A percentile compares a stretch with the other conserved stretches of the same genome.
Conservation (phyloP, 2,113 vertebrate species). For the Melanostigma gelatinosum region DNA sequence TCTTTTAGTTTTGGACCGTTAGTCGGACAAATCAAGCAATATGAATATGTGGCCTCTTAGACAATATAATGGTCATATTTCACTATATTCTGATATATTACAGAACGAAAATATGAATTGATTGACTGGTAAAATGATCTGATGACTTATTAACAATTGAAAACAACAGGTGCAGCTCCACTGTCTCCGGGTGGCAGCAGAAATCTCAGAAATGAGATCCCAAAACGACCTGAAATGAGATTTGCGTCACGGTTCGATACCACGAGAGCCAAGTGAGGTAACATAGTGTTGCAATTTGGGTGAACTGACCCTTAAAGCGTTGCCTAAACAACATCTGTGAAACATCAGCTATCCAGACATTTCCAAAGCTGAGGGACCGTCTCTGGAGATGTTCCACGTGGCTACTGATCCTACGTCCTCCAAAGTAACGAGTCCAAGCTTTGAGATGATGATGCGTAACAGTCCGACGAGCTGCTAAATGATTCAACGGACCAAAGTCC, state of each 20-base stretch:
- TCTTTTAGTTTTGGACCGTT: background rate
- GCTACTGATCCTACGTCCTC: background rate
- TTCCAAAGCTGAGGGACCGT: background rate
- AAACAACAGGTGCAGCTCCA: background rate
- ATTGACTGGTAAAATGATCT: background rate
- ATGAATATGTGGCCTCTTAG: background rate
- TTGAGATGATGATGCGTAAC: conserved; percentile 8
- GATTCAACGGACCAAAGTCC: conserved; percentile 7
- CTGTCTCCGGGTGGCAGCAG: too few relatives aligned
- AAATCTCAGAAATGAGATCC: background rate
- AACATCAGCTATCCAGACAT: background rate
- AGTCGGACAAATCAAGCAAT: too few relatives aligned
- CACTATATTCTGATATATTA: background rate
- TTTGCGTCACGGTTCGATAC: background rate
- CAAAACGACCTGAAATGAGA: background rate
- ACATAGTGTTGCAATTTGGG: conserved; percentile 4
- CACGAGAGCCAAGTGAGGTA: background rate
- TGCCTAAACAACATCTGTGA: background rate
- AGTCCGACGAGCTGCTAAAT: conserved; percentile 1
- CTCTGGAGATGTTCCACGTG: background rate
- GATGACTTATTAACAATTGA: background rate
- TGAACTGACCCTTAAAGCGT: conserved; percentile 48
- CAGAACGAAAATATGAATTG: background rate
- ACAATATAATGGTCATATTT: background rate
- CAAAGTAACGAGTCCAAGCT: conserved; percentile 6